Evolutionary conservation across 2,113 vertebrate genomes (phyloP).

Genomic region (Emydura subglobosa): DNA sequence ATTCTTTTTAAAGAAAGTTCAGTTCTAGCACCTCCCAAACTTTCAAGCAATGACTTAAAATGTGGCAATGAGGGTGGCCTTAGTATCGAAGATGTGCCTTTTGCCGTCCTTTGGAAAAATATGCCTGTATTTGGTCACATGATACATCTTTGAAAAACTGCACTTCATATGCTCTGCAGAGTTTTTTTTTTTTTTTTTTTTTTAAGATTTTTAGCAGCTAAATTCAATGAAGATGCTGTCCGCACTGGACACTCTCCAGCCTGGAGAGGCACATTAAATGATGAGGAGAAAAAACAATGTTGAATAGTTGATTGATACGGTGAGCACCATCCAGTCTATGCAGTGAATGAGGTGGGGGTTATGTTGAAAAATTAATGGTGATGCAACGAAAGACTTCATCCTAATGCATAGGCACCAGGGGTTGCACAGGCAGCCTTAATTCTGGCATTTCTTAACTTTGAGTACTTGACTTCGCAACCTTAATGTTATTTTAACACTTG

Average conservation of each 20-base stretch:
- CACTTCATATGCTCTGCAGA: background rate
- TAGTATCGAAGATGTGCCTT: background rate
- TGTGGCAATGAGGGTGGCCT: background rate
- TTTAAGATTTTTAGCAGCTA: background rate
- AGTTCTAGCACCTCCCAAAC: background rate
- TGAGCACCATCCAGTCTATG: background rate
- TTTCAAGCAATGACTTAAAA: background rate
- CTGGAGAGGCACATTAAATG: background rate
- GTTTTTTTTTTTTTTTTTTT: too few relatives aligned
- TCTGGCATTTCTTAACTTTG: background rate
- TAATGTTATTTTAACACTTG: background rate
- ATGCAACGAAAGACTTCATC: background rate
- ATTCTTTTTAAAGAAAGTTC: too few relatives aligned
- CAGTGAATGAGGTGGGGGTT: background rate
- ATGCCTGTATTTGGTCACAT: background rate
- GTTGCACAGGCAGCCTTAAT: background rate
- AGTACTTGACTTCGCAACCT: background rate
- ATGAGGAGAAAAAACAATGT: background rate
- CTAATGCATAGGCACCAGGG: background rate
- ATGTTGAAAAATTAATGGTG: background rate
- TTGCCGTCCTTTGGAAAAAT: background rate
- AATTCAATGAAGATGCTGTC: background rate
- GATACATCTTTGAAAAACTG: background rate
- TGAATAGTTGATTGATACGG: background rate
- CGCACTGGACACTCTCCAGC: background rate